Evolutionary conservation across 2,797 vertebrate species (phyloP).

Genomic region (Amphiprion clarkii): DNA sequence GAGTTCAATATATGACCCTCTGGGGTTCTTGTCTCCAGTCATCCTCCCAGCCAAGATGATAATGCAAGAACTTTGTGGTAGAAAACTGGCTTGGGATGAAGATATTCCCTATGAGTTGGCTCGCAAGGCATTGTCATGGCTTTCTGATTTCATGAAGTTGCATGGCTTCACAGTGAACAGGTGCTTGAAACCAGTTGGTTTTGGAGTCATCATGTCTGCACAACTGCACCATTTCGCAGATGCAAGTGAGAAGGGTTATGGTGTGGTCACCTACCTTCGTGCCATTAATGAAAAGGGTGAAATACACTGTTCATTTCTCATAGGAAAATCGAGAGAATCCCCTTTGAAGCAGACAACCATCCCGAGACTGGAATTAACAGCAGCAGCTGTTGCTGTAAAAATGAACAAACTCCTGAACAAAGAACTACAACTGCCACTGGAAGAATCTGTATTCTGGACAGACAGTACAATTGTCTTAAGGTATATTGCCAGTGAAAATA

Average conservation of each 20-base stretch:
- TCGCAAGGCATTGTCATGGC: background rate
- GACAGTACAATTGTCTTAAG: background rate
- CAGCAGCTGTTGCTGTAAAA: slow-evolving; percentile 5
- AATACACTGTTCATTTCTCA: background rate
- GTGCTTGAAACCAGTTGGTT: background rate
- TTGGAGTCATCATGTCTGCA: slow-evolving; percentile 8
- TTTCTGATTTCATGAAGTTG: background rate
- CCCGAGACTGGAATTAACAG: background rate
- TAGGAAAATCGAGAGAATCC: background rate
- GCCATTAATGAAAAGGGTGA: background rate
- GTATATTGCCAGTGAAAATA: background rate
- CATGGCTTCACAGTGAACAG: background rate
- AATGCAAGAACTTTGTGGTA: no score
- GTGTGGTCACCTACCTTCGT: slow-evolving; percentile 11
- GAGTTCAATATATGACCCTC: background rate
- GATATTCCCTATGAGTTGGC: background rate
- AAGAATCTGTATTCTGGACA: background rate
- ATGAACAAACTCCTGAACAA: background rate
- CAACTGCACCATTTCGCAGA: background rate
- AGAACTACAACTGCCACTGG: background rate
- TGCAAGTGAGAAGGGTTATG: slow-evolving; percentile 1
- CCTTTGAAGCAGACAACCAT: background rate
- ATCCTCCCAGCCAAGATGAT: no score
- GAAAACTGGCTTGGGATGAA: no score
- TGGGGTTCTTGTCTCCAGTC: no score